Conservation (phyloP, 2,888 invertebrate genomes). For the Polymixis flavicincta region DNA sequence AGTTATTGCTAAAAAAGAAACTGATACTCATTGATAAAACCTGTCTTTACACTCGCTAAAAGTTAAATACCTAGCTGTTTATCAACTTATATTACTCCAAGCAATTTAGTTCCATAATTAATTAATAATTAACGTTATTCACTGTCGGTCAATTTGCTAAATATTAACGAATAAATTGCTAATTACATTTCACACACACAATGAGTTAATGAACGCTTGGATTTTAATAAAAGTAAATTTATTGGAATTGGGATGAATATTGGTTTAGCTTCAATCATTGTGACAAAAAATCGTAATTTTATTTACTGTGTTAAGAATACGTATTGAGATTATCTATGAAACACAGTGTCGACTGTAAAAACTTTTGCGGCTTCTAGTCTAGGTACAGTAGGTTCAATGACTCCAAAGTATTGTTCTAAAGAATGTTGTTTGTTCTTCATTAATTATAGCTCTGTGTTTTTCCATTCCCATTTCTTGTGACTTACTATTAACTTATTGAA, state of each 20-base stretch:
- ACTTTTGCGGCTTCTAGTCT: not conserved
- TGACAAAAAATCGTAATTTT: not conserved
- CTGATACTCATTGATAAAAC: not conserved
- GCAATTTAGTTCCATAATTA: not conserved
- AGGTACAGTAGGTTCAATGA: slow-evolving; percentile 13
- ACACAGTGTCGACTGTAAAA: not conserved
- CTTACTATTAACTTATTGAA: slow-evolving; percentile 12
- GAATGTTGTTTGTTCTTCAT: slow-evolving; percentile 21
- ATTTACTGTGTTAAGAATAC: not conserved
- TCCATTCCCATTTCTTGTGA: slow-evolving; percentile 15
- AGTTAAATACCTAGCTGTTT: not conserved
- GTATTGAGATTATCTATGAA: not conserved
- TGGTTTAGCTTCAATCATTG: not conserved
- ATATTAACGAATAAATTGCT: slow-evolving; percentile 21
- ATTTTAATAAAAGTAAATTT: not conserved
- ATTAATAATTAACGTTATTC: slow-evolving; percentile 15
- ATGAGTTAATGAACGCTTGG: not conserved
- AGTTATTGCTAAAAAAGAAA: not conserved
- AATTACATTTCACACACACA: not conserved
- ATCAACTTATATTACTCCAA: not conserved
- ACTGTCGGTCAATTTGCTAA: slow-evolving; percentile 3
- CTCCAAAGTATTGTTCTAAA: not conserved
- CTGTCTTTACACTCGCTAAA: not conserved
- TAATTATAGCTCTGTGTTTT: slow-evolving; percentile 17
- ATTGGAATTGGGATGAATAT: not conserved